Conservation (phyloP, 1,140 invertebrate genomes). For the Ips nitidus region DNA sequence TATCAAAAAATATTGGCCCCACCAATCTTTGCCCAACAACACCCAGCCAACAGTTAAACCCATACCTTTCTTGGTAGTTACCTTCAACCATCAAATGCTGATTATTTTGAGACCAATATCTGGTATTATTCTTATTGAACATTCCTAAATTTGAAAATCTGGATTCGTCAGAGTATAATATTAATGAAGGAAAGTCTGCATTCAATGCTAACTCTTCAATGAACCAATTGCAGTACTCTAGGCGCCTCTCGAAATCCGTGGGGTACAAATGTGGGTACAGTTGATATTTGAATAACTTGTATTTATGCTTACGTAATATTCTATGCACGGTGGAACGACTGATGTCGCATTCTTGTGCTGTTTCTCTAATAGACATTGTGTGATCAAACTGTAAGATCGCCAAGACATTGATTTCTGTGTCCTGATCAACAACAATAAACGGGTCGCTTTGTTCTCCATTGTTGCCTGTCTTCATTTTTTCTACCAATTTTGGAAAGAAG, state of each 20-base stretch:
- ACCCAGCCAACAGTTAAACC: conserved; percentile 4
- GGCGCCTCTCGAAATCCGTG: background rate
- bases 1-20: background rate
- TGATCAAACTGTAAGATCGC: background rate
- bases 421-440: background rate
- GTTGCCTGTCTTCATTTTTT: background rate
- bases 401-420: conserved; percentile 2
- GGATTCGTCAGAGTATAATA: background rate
- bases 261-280: too few species aligned
- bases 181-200: too few species aligned
- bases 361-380: background rate
- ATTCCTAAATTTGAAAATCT: background rate
- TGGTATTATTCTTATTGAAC: background rate
- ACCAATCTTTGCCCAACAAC: background rate
- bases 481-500: background rate
- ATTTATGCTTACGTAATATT: background rate
- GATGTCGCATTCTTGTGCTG: background rate
- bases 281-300: background rate
- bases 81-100: conserved; percentile 2
- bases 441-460: background rate
- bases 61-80: background rate
- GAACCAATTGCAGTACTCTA: background rate
- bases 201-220: background rate
- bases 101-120: conserved; percentile 8
- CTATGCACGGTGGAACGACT: background rate